These are phyloP conservation scores for Rhorus exstirpatorius DNA, from an alignment of 2,888 invertebrate species.

Conservation along the genomic window DNA sequence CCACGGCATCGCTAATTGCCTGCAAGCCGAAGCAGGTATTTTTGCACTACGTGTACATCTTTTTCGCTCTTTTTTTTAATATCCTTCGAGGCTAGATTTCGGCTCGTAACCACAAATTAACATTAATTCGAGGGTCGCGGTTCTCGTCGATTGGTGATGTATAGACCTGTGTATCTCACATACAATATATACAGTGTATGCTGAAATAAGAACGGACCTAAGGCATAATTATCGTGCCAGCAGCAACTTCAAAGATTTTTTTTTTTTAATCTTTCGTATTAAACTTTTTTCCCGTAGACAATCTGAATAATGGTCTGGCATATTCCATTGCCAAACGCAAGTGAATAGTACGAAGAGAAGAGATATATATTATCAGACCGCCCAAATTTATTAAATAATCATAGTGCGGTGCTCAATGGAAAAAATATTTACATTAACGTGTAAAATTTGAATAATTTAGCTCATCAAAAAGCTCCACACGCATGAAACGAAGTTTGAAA, in stretches of 20 bases:
- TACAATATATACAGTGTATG: constrained; percentile 7
- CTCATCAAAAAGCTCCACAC: too few relatives aligned
- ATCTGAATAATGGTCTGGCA: constrained; percentile 4
- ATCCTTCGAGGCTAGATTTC: constrained; percentile 51
- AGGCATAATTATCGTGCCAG: constrained; percentile 56
- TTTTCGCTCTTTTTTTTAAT: constrained; percentile 29
- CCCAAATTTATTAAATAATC: background rate
- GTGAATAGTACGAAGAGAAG: constrained; percentile 6
- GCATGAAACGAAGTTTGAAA: too few relatives aligned
- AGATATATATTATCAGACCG: too few relatives aligned
- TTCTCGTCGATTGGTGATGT: constrained; percentile 60
- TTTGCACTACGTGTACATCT: constrained; percentile 31
- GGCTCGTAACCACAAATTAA: constrained; percentile 62
- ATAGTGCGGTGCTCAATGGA: too few relatives aligned
- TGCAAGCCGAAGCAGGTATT: constrained; percentile 33
- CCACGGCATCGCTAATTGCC: constrained; percentile 40
- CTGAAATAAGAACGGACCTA: constrained; percentile 30
- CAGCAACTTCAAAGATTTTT: constrained; percentile 2
- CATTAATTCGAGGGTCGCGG: constrained; percentile 63
- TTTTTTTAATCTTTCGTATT: constrained; percentile 11
- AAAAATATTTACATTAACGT: too few relatives aligned
- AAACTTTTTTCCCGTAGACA: constrained; percentile 13
- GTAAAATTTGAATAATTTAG: too few relatives aligned
- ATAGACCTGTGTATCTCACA: constrained; percentile 29
- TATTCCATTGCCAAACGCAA: constrained; percentile 17